phyloP scores from a whole-genome alignment of 2,888 invertebrate species.

The Diarsia dahlii region DNA sequence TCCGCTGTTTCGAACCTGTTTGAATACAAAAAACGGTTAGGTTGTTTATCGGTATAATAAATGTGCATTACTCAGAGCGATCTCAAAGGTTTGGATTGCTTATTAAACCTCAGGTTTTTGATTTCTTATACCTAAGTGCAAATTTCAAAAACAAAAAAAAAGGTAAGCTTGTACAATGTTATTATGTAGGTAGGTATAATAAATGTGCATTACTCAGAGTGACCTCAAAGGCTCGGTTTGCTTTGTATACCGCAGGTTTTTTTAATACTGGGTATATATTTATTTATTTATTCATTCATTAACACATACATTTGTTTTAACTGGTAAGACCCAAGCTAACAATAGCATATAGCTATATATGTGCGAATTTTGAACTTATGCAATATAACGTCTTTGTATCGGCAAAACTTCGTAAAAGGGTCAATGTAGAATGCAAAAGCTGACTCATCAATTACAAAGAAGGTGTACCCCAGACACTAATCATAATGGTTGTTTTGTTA shows the following conservation, averaged over 20 bases:
- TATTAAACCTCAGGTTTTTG: background rate
- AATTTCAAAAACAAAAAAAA: too few species aligned
- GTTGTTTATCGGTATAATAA: background rate
- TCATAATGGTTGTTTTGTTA: background rate
- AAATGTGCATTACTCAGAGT: background rate
- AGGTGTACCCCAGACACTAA: background rate
- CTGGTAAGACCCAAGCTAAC: too few species aligned
- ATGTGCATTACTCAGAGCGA: background rate
- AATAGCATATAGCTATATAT: too few species aligned
- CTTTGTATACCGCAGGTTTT: background rate
- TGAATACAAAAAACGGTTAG: background rate
- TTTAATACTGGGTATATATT: background rate
- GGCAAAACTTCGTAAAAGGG: background rate
- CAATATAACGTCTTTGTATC: background rate
- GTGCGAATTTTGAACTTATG: background rate
- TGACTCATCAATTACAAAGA: background rate
- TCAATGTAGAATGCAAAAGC: background rate
- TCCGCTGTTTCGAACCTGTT: constrained; percentile 96
- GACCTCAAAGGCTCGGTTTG: background rate
- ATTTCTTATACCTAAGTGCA: too few species aligned
- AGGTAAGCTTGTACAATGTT: too few species aligned
- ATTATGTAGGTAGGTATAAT: background rate
- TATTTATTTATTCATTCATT: too few species aligned
- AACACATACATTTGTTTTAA: too few species aligned
- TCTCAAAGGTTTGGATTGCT: background rate